Base-by-base conservation (phyloP, 2,888 invertebrate genomes). In the Uloborus plumipes region DNA sequence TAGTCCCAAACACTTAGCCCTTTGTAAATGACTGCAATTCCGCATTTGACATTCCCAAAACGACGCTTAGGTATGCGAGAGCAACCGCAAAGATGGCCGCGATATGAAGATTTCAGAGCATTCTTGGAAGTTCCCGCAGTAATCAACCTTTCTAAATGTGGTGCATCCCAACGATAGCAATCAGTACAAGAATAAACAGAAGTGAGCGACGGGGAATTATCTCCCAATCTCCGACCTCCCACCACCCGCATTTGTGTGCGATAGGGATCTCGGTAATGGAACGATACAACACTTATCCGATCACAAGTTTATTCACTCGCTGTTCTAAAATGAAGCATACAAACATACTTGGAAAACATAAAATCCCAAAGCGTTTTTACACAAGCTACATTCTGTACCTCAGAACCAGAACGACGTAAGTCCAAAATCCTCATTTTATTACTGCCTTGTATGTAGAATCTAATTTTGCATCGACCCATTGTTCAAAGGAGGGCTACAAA, bases 341-440 rank as follows among this genome's bases (percentile, higher is more conserved):
- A 81, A 81, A 81, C 74, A 74, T 81, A 81, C 74, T 69, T 80
- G 80, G 64, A 70, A 81, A 81, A 81, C 74, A 81, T 81, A 74
- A 65, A 81, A 55, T 75, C 80, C 74, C 80, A 69, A 81, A 81
- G 67, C 74, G 70, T 62, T 73, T 80, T 80, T 80, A 80, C 80
- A 80, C 73, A 80, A 69, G 66, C 64, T 74, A 80, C 69, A 73
- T n/a, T n/a, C n/a, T n/a, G n/a, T n/a, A n/a, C n/a, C n/a, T n/a
- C n/a, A n/a, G n/a, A n/a, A n/a, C n/a, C n/a, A n/a, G n/a, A n/a
- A n/a, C n/a, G n/a, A n/a, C n/a, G n/a, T n/a, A n/a, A n/a, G n/a
- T n/a, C n/a, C n/a, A n/a, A n/a, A n/a, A n/a, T n/a, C n/a, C n/a
- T n/a, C n/a, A n/a, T n/a, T n/a, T n/a, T n/a, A n/a, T n/a, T n/a